A percentile compares a stretch with the other conserved stretches of the same genome.
phyloP scores from a whole-genome alignment of 2,113 vertebrate genomes.

The Hypanus sabinus region DNA sequence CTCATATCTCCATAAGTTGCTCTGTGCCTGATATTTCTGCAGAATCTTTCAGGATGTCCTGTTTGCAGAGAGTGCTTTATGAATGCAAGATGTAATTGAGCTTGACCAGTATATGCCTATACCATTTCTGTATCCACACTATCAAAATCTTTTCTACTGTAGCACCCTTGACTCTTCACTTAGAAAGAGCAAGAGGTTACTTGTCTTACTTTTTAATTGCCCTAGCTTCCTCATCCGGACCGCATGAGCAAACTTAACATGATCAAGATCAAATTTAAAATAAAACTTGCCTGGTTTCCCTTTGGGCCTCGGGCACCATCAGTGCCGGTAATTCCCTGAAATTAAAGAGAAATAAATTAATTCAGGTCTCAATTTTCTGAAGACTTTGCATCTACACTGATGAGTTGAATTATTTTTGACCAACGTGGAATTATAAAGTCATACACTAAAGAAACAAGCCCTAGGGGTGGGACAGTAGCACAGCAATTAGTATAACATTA shows the following conservation, averaged over 20 bases:
- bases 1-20: neutral
- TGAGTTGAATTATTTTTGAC: too few species aligned
- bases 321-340: neutral
- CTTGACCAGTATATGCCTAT: neutral
- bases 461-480: too few species aligned
- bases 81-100: neutral
- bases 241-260: neutral
- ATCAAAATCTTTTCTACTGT: neutral
- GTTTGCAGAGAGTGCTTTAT: neutral
- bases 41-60: neutral
- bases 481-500: too few species aligned
- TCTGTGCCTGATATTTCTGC: neutral
- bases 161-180: neutral
- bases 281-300: neutral
- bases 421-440: too few species aligned
- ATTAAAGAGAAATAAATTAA: neutral
- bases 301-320: neutral
- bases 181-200: neutral
- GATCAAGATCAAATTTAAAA: neutral
- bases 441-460: too few species aligned
- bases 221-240: neutral
- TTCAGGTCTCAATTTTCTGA: too few species aligned
- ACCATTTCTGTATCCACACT: neutral
- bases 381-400: too few species aligned
- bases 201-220: neutral